Base-by-base conservation (phyloP, 37 sponge, comb jelly and placozoan species). In the Ianthella basta region DNA sequence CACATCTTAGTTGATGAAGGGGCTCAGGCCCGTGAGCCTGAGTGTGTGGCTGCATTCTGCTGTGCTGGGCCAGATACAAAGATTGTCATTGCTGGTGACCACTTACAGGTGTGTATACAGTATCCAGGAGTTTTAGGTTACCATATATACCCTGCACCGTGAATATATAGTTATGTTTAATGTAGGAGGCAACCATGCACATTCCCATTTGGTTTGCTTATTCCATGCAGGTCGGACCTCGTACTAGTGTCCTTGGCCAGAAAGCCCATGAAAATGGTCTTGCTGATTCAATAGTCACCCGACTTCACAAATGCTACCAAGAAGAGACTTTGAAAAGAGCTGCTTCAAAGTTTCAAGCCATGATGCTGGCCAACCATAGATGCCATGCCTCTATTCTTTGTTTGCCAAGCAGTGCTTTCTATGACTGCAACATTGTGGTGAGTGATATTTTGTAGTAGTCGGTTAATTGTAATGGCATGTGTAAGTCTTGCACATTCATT, bases 1-100 rank as follows among this genome's bases (percentile, higher is more conserved):
- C 94, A 94, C 60, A 94, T 94, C 35, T 40, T 94, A 3, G 18
- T 94, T 18, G 94, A 94, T 74, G 94, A 94, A 80, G 94, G 89
- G n/a, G 91, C 94, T 36, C 94, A 88, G 56, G 29, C 66, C 10
- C 32, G 86, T 38, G 94, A 94, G 60, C 94, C 94, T 30, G 94
- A 90, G 34, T 55, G 83, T 23, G 79, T 88, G 41, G 86, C 89
- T 66, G 86, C 94, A 24, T 50, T 94, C 21, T 78, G 77, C n/a
- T 34, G 90, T 20, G 94, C 94, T 41, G 40, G 57, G 30, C 19
- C 14, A 0, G 27, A 83, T 34, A 94, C 94, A 1, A 90, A 88
- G 80, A 82, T 94, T 33, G 61, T 94, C n/a, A 88, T 94, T 72
- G 91, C 89, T 36, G 94, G 94, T 66, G 94, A 94, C 60, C 82